Conservation (phyloP, 1,140 invertebrate genomes). For the Parasteatoda tepidariorum region DNA sequence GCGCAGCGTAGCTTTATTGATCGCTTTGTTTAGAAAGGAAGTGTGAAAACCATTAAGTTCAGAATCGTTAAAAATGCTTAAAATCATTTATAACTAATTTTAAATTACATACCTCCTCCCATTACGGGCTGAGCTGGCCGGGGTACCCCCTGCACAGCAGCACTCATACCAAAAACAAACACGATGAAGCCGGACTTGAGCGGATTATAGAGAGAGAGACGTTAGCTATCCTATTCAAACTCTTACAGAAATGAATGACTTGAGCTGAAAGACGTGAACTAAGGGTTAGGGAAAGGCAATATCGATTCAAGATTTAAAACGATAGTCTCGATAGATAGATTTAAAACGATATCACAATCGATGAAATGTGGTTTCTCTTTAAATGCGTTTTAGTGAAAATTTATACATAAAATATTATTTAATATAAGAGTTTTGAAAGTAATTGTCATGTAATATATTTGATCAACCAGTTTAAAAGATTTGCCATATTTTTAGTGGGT, state of each 20-base stretch:
- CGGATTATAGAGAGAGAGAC: not conserved
- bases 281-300: not conserved
- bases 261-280: not conserved
- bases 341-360: too few species aligned
- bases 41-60: not conserved
- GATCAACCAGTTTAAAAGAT: too few species aligned
- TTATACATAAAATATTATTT: too few species aligned
- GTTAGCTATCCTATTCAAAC: not conserved
- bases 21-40: constrained; percentile 21
- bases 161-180: constrained; percentile 59
- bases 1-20: constrained; percentile 30
- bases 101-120: constrained; percentile 27
- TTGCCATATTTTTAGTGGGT: too few species aligned
- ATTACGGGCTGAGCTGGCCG: constrained; percentile 48
- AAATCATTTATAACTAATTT: not conserved
- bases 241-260: not conserved
- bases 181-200: constrained; percentile 47
- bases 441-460: too few species aligned
- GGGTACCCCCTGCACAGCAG: constrained; percentile 55
- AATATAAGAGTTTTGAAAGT: too few species aligned
- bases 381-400: too few species aligned
- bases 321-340: too few species aligned
- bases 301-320: not conserved
- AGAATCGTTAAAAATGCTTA: not conserved
- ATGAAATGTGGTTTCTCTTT: too few species aligned